phyloP scores from a whole-genome alignment of 2,113 vertebrate genomes.

The Ovibos moschatus region DNA sequence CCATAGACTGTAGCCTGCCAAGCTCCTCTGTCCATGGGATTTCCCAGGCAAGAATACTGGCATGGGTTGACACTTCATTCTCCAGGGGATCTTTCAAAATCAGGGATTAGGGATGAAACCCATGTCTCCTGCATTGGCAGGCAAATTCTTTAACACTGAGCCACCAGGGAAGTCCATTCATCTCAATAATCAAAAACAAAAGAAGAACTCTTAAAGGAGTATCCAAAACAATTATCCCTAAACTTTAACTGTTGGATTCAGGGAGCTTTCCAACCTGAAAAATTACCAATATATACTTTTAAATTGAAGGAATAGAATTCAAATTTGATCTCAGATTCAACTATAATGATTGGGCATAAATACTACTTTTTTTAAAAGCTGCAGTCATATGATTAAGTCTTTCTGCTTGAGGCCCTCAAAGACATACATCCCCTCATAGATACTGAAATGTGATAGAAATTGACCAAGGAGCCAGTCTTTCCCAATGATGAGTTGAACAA shows the following conservation, averaged over 20 bases:
- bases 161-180: neutral
- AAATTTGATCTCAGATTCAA: neutral
- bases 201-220: neutral
- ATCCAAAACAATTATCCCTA: neutral
- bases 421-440: neutral
- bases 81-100: neutral
- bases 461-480: constrained; percentile 55
- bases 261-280: neutral
- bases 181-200: neutral
- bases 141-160: neutral
- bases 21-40: neutral
- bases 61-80: neutral
- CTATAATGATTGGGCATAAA: neutral
- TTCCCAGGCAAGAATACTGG: neutral
- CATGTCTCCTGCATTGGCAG: neutral
- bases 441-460: neutral
- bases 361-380: neutral
- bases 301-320: neutral
- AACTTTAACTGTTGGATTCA: neutral
- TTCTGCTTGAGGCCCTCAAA: neutral
- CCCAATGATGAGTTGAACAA: constrained; percentile 63
- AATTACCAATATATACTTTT: neutral
- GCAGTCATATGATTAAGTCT: neutral
- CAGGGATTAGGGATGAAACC: neutral
- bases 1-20: neutral